Conservation (phyloP, 2,888 invertebrate genomes). For the Pyrgus malvae region DNA sequence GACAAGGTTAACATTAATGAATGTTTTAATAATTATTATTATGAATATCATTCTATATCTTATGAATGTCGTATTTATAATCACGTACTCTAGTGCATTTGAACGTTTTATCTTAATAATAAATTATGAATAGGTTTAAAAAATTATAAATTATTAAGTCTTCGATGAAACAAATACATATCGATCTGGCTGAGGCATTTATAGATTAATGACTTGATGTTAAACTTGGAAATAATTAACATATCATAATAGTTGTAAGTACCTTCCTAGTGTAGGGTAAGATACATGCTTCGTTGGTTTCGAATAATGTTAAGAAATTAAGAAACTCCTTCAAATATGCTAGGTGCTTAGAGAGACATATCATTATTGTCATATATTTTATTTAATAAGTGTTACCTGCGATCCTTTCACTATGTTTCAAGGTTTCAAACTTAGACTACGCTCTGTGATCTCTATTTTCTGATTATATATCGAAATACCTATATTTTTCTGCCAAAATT, state of each 20-base stretch:
- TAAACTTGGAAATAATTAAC: conserved; percentile 41
- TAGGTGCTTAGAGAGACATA: conserved; percentile 73
- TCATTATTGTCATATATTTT: conserved; percentile 47
- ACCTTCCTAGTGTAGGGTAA: conserved; percentile 44
- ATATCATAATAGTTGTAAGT: conserved; percentile 37
- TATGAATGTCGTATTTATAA: conserved; percentile 41
- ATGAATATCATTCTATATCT: conserved; percentile 45
- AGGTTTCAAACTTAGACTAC: conserved; percentile 44
- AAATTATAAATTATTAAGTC: conserved; percentile 56
- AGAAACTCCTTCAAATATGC: conserved; percentile 40
- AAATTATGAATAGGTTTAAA: conserved; percentile 55
- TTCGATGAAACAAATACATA: conserved; percentile 77
- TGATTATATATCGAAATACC: conserved; percentile 46
- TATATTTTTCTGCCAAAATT: conserved; percentile 63
- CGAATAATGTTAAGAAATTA: conserved; percentile 16
- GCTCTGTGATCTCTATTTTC: conserved; percentile 57
- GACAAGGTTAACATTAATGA: conserved; percentile 43
- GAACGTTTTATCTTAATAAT: conserved; percentile 58
- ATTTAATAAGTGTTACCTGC: conserved; percentile 34
- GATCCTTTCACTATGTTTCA: conserved; percentile 1
- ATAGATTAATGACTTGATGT: conserved; percentile 65
- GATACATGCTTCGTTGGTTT: conserved; percentile 37
- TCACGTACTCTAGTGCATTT: conserved; percentile 41
- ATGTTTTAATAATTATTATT: conserved; percentile 38
- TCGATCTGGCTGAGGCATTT: conserved; percentile 81